Evolutionary conservation across 2,797 vertebrate genomes (phyloP).

Genomic region (Lindbergichthys nudifrons): DNA sequence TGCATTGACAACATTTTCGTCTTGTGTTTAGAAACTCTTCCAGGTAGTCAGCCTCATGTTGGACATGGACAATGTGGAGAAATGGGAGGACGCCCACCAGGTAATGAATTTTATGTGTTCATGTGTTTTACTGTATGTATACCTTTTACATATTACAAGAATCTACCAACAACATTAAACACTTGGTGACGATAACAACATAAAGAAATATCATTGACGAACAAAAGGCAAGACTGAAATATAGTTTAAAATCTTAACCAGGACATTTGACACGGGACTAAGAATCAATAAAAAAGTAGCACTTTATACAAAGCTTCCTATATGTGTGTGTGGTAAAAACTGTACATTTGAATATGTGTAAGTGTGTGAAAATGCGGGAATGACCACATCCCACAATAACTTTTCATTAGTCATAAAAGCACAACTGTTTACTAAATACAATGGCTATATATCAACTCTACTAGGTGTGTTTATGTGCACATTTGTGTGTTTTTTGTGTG

Average conservation of each 20-base stretch:
- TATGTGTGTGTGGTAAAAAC: too few species aligned
- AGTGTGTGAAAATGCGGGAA: neutral
- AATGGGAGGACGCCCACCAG: conserved; percentile 98
- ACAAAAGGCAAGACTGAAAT: too few species aligned
- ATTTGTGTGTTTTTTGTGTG: conserved; percentile 24
- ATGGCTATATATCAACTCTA: conserved; percentile 20
- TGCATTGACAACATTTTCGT: conserved; percentile 18
- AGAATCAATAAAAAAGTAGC: too few species aligned
- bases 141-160: too few species aligned
- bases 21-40: conserved; percentile 92
- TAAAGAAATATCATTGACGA: too few species aligned
- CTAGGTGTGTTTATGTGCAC: neutral
- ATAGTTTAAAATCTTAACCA: too few species aligned
- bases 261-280: too few species aligned
- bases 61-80: conserved; percentile 93
- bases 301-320: too few species aligned
- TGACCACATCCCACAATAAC: conserved; percentile 14
- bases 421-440: conserved; percentile 43
- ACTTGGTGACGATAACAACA: too few species aligned
- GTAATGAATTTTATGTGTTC: conserved; percentile 73
- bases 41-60: conserved; percentile 98
- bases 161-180: too few species aligned
- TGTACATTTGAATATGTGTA: conserved; percentile 9
- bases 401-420: conserved; percentile 52
- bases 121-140: neutral